These are phyloP conservation scores for Drosophila leonis DNA, from an alignment of 2,888 invertebrate genomes.

Conservation along the genomic window DNA sequence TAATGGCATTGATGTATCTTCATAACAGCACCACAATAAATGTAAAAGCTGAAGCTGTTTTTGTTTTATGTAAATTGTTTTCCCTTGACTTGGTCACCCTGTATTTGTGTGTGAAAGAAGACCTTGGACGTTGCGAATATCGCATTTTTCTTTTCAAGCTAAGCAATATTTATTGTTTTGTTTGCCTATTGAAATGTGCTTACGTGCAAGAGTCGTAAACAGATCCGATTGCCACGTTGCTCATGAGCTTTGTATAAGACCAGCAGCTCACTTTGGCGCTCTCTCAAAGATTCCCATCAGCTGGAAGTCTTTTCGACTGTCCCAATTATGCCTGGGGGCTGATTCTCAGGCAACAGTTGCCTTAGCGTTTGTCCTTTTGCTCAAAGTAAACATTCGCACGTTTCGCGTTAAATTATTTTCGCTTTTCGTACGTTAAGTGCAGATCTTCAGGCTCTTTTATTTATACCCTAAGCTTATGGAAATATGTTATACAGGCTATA, in stretches of 20 bases:
- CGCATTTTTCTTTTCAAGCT: background rate
- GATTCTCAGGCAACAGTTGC: constrained; percentile 15
- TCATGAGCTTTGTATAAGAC: background rate
- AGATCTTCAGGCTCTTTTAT: constrained; percentile 16
- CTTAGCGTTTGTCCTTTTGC: constrained; percentile 33
- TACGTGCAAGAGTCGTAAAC: background rate
- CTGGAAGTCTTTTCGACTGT: constrained; percentile 14
- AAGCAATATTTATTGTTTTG: background rate
- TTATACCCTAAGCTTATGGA: background rate
- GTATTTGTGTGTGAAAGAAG: background rate
- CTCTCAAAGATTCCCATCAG: constrained; percentile 26
- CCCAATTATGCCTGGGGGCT: constrained; percentile 35
- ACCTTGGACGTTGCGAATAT: background rate
- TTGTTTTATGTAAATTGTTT: no score
- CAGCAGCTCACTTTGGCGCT: constrained; percentile 17
- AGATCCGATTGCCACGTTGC: background rate
- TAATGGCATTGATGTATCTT: no score
- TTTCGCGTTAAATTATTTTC: constrained; percentile 69
- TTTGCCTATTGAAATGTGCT: background rate
- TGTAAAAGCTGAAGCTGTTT: no score
- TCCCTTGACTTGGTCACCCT: background rate
- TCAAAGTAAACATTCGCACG: constrained; percentile 76
- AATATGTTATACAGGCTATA: background rate
- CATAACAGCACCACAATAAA: no score
- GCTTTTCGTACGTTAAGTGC: constrained; percentile 43